Conservation (phyloP, 2,888 invertebrate genomes). For the Scaptomyza reducta region DNA sequence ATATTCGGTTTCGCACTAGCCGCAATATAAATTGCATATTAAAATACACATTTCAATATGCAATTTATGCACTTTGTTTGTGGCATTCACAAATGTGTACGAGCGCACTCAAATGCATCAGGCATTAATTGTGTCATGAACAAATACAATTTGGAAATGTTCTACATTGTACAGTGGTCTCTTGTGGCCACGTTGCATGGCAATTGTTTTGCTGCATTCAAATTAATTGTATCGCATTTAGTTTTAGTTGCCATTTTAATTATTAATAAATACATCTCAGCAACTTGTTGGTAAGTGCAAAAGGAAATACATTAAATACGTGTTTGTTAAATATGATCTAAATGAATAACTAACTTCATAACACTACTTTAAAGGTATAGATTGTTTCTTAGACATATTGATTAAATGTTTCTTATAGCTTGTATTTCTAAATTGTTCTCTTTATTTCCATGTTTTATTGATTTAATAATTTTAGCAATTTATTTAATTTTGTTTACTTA, state of each 20-base stretch:
- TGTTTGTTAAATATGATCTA: background rate
- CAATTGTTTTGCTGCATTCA: conserved; percentile 38
- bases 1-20: conserved; percentile 29
- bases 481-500: too few relatives aligned
- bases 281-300: conserved; percentile 15
- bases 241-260: conserved; percentile 39
- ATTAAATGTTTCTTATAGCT: too few relatives aligned
- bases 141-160: conserved; percentile 8
- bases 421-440: background rate
- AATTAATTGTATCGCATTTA: conserved; percentile 47
- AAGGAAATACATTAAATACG: conserved; percentile 4
- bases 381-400: too few relatives aligned
- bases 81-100: too few relatives aligned
- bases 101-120: conserved; percentile 3
- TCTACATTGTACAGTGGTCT: conserved; percentile 11
- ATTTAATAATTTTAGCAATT: background rate
- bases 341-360: too few relatives aligned
- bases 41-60: conserved; percentile 47
- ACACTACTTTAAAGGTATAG: background rate
- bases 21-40: conserved; percentile 66
- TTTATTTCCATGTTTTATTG: background rate
- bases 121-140: conserved; percentile 31
- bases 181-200: conserved; percentile 43
- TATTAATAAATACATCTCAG: conserved; percentile 25
- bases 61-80: conserved; percentile 42